phyloP scores from a whole-genome alignment of 2,888 invertebrate genomes.

The Drosophila fulvimacula region DNA sequence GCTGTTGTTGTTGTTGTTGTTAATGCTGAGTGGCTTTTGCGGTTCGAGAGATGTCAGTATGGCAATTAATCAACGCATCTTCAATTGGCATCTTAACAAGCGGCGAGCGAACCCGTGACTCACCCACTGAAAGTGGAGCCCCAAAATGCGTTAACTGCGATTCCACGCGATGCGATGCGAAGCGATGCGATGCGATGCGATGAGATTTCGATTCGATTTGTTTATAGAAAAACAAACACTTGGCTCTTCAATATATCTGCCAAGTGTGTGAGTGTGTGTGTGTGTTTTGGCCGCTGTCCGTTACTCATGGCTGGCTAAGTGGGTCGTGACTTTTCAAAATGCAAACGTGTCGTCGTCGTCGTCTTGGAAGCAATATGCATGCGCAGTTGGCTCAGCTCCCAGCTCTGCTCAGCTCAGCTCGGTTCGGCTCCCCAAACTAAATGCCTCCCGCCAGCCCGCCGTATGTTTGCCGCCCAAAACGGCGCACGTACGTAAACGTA shows the following conservation, averaged over 20 bases:
- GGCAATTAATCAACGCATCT: constrained; percentile 80
- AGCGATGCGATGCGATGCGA: constrained; percentile 32
- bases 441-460: constrained; percentile 6
- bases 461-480: constrained; percentile 44
- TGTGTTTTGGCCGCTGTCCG: constrained; percentile 66
- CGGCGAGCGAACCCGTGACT: constrained; percentile 32
- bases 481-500: constrained; percentile 77
- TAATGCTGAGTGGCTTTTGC: constrained; percentile 66
- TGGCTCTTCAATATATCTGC: constrained; percentile 43
- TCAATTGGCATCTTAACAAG: constrained; percentile 44
- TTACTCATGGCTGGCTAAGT: constrained; percentile 79
- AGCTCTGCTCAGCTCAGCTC: constrained; percentile 1
- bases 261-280: constrained; percentile 26
- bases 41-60: constrained; percentile 68
- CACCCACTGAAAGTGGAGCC: constrained; percentile 40
- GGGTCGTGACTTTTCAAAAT: constrained; percentile 79
- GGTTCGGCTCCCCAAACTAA: neutral
- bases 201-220: constrained; percentile 62
- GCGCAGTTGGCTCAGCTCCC: constrained; percentile 61
- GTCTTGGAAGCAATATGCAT: constrained; percentile 63
- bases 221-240: constrained; percentile 76
- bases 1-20: constrained; percentile 2
- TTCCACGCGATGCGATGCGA: constrained; percentile 32
- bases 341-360: constrained; percentile 74
- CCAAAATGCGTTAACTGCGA: constrained; percentile 50